These are phyloP conservation scores for Steinernema feltiae DNA, from an alignment of 1,140 invertebrate species.

Conservation along the genomic window DNA sequence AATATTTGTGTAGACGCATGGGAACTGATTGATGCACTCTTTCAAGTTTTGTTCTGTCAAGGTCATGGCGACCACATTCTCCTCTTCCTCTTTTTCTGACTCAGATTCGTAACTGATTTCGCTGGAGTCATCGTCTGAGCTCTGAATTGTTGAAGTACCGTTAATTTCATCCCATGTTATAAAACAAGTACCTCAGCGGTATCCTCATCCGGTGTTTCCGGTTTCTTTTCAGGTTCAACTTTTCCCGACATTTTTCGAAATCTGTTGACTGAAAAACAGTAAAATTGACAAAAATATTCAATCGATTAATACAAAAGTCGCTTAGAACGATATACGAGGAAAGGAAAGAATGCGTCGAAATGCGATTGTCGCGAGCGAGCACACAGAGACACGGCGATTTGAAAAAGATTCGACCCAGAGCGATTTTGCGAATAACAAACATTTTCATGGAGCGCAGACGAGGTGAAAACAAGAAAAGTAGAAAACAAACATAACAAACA, in stretches of 20 bases:
- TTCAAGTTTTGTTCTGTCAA: not conserved
- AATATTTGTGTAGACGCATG: constrained; percentile 41
- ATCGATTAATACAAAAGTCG: not conserved
- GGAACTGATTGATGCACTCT: constrained; percentile 23
- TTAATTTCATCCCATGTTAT: too few relatives aligned
- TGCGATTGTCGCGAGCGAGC: not conserved
- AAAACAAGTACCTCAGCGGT: not conserved
- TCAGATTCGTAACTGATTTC: not conserved
- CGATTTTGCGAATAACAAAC: not conserved
- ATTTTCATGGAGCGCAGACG: not conserved
- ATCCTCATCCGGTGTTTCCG: not conserved
- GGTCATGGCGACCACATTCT: not conserved
- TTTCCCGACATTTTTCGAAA: constrained; percentile 1
- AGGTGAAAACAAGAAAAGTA: not conserved
- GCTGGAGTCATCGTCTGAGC: not conserved
- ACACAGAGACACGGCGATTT: not conserved
- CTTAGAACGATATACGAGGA: not conserved
- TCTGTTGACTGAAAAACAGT: not conserved
- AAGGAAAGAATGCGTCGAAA: not conserved
- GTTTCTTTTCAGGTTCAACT: not conserved
- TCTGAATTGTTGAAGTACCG: too few relatives aligned
- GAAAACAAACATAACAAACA: not conserved
- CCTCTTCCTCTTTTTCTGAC: not conserved
- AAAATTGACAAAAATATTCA: not conserved
- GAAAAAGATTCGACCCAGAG: not conserved